Base-by-base conservation (phyloP, 37 sponge, comb jelly and placozoan genomes). In the Mnemiopsis leidyi region DNA sequence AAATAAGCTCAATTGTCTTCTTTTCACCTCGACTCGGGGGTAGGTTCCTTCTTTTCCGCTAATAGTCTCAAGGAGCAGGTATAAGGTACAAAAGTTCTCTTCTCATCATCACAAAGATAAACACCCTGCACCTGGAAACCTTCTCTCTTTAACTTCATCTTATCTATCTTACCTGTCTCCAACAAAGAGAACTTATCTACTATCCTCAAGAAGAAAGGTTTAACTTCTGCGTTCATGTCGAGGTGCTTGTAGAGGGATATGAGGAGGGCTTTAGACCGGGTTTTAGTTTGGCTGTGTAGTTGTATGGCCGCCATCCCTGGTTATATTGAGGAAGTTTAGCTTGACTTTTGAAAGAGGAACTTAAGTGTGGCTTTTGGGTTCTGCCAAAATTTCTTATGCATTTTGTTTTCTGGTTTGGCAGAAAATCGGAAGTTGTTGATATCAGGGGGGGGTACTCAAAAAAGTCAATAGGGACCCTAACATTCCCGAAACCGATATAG, bases 121-220 rank as follows among this genome's bases (percentile, higher is more conserved):
- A 79, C 82, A 79, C 82, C 82, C 82, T 20, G 36, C 21, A 23
- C 82, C 36, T 36, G 2, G 13, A 79, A 32, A 16, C 82, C 82
- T 9, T 79, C 82, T 1, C 82, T 79, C 29, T 23, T 16, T 36
- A 79, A 79, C 82, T 33, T 79, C 82, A 29, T 23, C 38, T 79
- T 79, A 29, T 79, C 82, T 2, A 79, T 33, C 82, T 79, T 79
- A 13, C 33, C 36, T 1, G 82, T 79, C 36, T 79, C 82, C 82
- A 79, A 23, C 7, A 32, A 33, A 0, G 34, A 5, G 20, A 79
- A 20, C 35, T 33, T 21, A 3, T 35, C 21, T 36, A 79, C 38
- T 5, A 79, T 1, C 82, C 82, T 79, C 36, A 79, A 13, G 32
- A 79, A 79, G 1, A 36, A 36, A 7, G 82, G 82, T 36, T 36